Percentiles rank a stretch among this genome's conserved stretches.
These are phyloP conservation scores for Drosophila trichaetosa DNA, from an alignment of 2,888 invertebrate genomes.

Conservation along the genomic window DNA sequence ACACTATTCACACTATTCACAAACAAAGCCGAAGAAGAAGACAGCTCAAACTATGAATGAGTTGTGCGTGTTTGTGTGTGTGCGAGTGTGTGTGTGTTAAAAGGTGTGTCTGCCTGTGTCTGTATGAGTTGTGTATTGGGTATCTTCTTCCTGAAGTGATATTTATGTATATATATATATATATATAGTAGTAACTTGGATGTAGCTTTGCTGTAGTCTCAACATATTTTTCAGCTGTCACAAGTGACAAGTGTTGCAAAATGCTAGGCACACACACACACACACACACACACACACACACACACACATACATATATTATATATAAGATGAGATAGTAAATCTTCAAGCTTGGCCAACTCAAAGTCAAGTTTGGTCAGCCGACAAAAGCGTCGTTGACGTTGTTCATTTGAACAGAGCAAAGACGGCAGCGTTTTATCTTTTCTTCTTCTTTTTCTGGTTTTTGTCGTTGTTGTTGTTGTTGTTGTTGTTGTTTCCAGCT, in stretches of 20 bases:
- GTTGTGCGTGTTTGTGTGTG: not conserved
- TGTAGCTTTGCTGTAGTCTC: conserved; percentile 29
- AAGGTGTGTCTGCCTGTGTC: not conserved
- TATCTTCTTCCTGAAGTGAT: not conserved
- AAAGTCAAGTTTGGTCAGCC: conserved; percentile 68
- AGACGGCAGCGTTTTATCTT: conserved; percentile 57
- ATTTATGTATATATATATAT: conserved; percentile 5
- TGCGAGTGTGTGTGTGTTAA: not conserved
- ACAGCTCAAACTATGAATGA: conserved; percentile 20
- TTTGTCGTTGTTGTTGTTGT: not conserved
- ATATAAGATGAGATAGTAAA: conserved; percentile 33
- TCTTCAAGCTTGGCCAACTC: conserved; percentile 41
- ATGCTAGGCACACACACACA: conserved; percentile 33
- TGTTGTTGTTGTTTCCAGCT: conserved; percentile 22
- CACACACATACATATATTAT: conserved; percentile 1
- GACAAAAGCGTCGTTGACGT: conserved; percentile 55
- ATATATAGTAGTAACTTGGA: conserved; percentile 22
- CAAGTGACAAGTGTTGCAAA: conserved; percentile 69
- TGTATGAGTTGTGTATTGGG: not conserved
- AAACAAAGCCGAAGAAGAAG: not conserved
- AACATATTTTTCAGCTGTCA: conserved; percentile 63
- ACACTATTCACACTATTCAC: conserved; percentile 7
- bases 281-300: conserved; percentile 18
- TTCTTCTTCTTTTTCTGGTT: not conserved
- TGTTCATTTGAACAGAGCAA: conserved; percentile 14